Evolutionary conservation across 2,797 vertebrate species (phyloP).

Genomic region (Erethizon dorsatum): DNA sequence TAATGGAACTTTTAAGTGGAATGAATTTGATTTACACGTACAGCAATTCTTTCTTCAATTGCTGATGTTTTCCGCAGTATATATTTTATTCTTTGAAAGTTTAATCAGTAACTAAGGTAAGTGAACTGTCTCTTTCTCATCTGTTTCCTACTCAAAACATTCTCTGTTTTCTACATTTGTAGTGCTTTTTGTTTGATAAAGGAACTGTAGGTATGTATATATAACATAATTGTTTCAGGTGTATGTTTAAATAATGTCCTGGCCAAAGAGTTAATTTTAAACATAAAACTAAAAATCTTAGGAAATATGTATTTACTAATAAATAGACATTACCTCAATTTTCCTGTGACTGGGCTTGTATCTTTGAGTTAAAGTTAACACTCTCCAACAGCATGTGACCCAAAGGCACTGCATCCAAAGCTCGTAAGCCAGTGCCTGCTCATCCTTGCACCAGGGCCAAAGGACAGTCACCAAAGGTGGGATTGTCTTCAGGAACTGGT

Average conservation of each 20-base stretch:
- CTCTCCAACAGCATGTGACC: not conserved
- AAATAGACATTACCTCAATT: not conserved
- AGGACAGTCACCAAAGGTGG: not conserved
- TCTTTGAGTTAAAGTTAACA: not conserved
- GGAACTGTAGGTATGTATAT: not conserved
- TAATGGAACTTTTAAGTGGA: slow-evolving; percentile 78
- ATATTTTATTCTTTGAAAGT: slow-evolving; percentile 74
- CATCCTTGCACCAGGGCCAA: not conserved
- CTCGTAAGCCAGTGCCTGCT: not conserved
- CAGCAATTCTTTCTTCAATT: slow-evolving; percentile 71
- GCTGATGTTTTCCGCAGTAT: slow-evolving; percentile 71
- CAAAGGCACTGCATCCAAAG: not conserved
- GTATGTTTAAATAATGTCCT: slow-evolving; percentile 28
- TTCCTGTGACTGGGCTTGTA: not conserved
- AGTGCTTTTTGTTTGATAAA: not conserved
- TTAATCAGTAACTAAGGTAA: slow-evolving; percentile 79
- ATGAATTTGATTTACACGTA: slow-evolving; percentile 84
- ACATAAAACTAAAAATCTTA: not conserved
- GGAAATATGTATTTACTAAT: slow-evolving; percentile 16
- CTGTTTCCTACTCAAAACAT: slow-evolving; percentile 46
- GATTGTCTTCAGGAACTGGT: not conserved
- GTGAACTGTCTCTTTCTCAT: slow-evolving; percentile 67
- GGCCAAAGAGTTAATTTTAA: slow-evolving; percentile 35
- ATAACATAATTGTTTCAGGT: not conserved
- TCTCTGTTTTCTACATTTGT: slow-evolving; percentile 48